Conservation (phyloP, 2,797 vertebrate genomes). For the Pseudopleuronectes americanus region DNA sequence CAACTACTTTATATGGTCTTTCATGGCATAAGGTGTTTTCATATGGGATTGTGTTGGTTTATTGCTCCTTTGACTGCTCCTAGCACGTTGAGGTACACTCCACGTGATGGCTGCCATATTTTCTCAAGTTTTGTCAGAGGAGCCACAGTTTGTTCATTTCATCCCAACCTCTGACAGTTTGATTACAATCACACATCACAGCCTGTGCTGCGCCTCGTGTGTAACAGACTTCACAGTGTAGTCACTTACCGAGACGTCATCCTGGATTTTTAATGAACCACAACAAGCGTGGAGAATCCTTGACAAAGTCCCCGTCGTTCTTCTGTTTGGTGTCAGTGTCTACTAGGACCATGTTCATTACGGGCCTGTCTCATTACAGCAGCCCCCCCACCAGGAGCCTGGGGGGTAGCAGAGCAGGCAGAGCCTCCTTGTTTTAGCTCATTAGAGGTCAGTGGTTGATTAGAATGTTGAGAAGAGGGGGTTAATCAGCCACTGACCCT, state of each 20-base stretch:
- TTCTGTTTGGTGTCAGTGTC: slow-evolving; percentile 40
- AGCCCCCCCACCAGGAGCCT: slow-evolving; percentile 46
- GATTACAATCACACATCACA: not conserved
- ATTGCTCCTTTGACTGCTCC: not conserved
- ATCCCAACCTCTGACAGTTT: not conserved
- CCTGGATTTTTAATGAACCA: slow-evolving; percentile 15
- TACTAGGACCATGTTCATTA: slow-evolving; percentile 62
- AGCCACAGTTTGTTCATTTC: not conserved
- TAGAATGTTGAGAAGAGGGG: slow-evolving; percentile 74
- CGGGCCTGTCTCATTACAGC: slow-evolving; percentile 63
- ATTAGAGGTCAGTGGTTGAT: slow-evolving; percentile 77
- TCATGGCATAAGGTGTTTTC: no score
- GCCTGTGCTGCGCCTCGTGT: not conserved
- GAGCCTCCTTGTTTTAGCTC: slow-evolving; percentile 69
- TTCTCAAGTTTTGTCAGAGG: not conserved
- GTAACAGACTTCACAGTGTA: slow-evolving; percentile 1
- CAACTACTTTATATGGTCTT: no score
- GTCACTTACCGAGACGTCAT: slow-evolving; percentile 9
- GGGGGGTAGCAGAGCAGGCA: slow-evolving; percentile 29
- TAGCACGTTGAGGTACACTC: not conserved
- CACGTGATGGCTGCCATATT: not conserved
- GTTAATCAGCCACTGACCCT: slow-evolving; percentile 83
- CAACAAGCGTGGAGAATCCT: slow-evolving; percentile 18
- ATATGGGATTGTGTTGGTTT: not conserved
- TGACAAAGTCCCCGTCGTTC: slow-evolving; percentile 29